Conservation (phyloP, 2,888 invertebrate genomes). For the Scaptomyza reducta region DNA sequence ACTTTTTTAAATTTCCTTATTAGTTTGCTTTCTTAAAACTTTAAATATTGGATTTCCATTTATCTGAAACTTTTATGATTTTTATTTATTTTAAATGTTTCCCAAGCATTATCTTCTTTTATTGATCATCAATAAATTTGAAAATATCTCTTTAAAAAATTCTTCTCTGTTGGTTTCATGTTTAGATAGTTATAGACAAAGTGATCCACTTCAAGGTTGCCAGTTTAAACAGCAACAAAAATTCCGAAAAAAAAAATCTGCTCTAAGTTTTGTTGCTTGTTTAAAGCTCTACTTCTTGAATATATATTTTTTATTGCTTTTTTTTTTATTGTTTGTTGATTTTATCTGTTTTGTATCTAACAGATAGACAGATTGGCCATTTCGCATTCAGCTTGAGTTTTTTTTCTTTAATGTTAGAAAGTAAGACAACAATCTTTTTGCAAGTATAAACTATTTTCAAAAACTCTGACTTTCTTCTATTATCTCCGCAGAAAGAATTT, state of each 20-base stretch:
- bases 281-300: not conserved
- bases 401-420: too few species aligned
- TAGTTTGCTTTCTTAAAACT: too few species aligned
- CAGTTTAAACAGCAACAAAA: not conserved
- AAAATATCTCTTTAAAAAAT: not conserved
- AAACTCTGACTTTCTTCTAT: not conserved
- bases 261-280: not conserved
- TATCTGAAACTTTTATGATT: too few species aligned
- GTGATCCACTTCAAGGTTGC: not conserved
- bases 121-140: not conserved
- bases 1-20: too few species aligned
- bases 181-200: slow-evolving; percentile 3
- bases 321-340: not conserved
- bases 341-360: not conserved
- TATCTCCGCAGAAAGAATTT: slow-evolving; percentile 63
- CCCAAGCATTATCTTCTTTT: too few species aligned
- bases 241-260: not conserved
- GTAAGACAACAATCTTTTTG: not conserved
- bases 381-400: too few species aligned
- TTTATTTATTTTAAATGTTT: too few species aligned
- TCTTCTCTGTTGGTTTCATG: not conserved
- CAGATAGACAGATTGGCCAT: too few species aligned
- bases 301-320: not conserved
- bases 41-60: too few species aligned
- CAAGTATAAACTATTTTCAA: not conserved